These are phyloP conservation scores for Rhabditophanes sp. DNA, from an alignment of 2,888 invertebrate genomes.

Conservation along the genomic window DNA sequence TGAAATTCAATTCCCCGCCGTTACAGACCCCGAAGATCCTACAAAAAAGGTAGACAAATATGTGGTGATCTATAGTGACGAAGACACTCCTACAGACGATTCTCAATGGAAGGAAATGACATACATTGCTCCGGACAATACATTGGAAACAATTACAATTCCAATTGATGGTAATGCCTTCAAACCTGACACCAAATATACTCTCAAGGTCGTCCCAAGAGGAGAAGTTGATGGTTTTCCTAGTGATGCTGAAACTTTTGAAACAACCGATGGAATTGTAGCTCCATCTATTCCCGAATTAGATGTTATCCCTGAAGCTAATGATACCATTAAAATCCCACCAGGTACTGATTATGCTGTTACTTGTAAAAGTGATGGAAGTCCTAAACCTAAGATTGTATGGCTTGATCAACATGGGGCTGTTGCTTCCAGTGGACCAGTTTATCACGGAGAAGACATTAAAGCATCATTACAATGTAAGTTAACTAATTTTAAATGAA, in stretches of 20 bases:
- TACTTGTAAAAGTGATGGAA: conserved; percentile 3
- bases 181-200: conserved; percentile 40
- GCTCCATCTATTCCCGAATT: conserved; percentile 32
- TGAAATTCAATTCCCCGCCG: no score
- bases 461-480: no score
- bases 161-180: conserved; percentile 40
- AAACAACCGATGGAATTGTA: conserved; percentile 38
- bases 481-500: conserved; percentile 3
- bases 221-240: conserved; percentile 33
- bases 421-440: no score
- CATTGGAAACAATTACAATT: conserved; percentile 15
- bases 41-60: conserved; percentile 34
- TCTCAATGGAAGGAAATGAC: conserved; percentile 38
- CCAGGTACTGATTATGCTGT: conserved; percentile 31
- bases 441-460: no score
- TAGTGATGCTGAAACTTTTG: conserved; percentile 20
- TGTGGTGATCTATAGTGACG: conserved; percentile 35
- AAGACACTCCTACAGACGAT: conserved; percentile 33
- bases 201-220: conserved; percentile 28
- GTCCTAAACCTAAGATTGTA: conserved; percentile 28
- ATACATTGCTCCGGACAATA: conserved; percentile 26
- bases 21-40: conserved; percentile 33
- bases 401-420: conserved; percentile 40
- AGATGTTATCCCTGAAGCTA: conserved; percentile 30
- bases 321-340: conserved; percentile 32